These are phyloP conservation scores for Parapristionchus giblindavisi DNA, from an alignment of 2,888 invertebrate species.

Conservation along the genomic window DNA sequence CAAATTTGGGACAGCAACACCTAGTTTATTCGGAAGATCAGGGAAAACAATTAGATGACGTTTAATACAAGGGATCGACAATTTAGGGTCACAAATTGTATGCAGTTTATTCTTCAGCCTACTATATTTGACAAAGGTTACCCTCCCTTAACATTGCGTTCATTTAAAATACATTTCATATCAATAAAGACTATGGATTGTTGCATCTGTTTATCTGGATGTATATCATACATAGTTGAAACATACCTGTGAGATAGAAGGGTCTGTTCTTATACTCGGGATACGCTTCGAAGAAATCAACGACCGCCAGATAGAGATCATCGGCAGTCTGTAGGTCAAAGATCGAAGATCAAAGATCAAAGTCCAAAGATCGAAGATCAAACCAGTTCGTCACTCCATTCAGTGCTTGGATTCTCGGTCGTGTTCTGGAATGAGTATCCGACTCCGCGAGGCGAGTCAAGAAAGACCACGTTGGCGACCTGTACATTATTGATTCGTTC, in stretches of 20 bases:
- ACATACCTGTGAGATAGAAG: constrained; percentile 69
- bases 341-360: not conserved
- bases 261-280: constrained; percentile 42
- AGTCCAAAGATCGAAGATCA: not conserved
- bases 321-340: constrained; percentile 27
- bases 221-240: not conserved
- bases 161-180: too few species aligned
- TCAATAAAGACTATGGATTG: too few species aligned
- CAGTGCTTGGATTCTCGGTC: constrained; percentile 11
- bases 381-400: constrained; percentile 21
- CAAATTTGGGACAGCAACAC: too few species aligned
- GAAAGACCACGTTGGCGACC: constrained; percentile 40
- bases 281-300: constrained; percentile 37
- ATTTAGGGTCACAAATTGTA: too few species aligned
- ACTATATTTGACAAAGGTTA: too few species aligned
- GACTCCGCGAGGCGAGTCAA: constrained; percentile 38
- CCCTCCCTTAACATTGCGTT: too few species aligned
- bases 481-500: not conserved
- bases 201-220: constrained; percentile 43
- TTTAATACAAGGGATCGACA: too few species aligned
- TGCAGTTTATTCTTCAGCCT: too few species aligned
- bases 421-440: constrained; percentile 40
- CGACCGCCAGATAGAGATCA: constrained; percentile 32
- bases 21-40: too few species aligned
- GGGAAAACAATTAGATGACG: too few species aligned